phyloP scores from a whole-genome alignment of 2,113 vertebrate species.

The Pogona vitticeps region DNA sequence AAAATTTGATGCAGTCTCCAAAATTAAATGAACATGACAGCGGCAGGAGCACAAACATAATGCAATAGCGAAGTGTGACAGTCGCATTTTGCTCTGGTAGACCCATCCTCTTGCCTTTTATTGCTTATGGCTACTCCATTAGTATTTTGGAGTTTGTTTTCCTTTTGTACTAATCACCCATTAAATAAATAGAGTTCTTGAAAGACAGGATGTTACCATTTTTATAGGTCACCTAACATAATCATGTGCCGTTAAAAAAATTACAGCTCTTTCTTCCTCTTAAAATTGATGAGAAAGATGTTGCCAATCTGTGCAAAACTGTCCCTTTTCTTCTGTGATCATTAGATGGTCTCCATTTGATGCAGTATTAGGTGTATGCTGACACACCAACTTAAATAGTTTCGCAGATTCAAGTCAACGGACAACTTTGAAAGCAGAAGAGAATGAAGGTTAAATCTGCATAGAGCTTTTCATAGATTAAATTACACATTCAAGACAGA shows the following conservation, averaged over 20 bases:
- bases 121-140: neutral
- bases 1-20: constrained; percentile 8
- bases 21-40: constrained; percentile 39
- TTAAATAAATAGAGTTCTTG: constrained; percentile 4
- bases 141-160: constrained; percentile 5
- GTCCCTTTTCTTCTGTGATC: neutral
- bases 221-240: neutral
- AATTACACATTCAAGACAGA: neutral
- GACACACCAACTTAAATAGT: neutral
- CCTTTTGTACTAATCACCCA: neutral
- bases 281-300: too few species aligned
- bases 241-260: neutral
- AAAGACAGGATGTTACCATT: constrained; percentile 2
- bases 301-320: neutral
- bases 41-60: constrained; percentile 1
- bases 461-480: neutral
- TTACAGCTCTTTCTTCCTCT: neutral
- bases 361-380: neutral
- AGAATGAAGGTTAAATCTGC: neutral
- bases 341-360: neutral
- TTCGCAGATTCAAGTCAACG: neutral
- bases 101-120: constrained; percentile 17
- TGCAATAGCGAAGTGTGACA: constrained; percentile 26
- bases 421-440: neutral
- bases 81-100: neutral